A percentile compares a stretch with the other conserved stretches of the same genome.
phyloP scores from a whole-genome alignment of 2,888 invertebrate species.

The Gasteruption jaculator region DNA sequence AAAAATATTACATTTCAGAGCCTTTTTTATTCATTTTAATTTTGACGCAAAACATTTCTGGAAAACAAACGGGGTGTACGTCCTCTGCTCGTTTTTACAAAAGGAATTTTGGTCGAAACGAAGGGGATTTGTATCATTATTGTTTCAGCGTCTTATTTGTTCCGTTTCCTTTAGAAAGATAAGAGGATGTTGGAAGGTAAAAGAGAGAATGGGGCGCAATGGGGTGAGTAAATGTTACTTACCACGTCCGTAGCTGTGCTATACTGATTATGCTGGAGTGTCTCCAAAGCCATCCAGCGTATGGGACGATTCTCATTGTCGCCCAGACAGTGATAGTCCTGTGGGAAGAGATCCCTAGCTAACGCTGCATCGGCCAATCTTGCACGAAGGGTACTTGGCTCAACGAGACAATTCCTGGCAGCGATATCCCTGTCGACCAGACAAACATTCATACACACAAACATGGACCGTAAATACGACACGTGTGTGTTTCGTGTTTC shows the following conservation, averaged over 20 bases:
- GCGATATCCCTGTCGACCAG: constrained; percentile 72
- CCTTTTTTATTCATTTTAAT: too few relatives aligned
- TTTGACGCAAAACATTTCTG: too few relatives aligned
- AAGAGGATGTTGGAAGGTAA: constrained; percentile 9
- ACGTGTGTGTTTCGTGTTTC: too few relatives aligned
- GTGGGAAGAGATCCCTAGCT: constrained; percentile 85
- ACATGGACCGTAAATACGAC: too few relatives aligned
- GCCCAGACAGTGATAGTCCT: constrained; percentile 89
- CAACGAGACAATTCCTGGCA: constrained; percentile 76
- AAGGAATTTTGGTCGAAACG: too few relatives aligned
- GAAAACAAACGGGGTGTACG: too few relatives aligned
- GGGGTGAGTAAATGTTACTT: constrained; percentile 51
- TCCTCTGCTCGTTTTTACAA: too few relatives aligned
- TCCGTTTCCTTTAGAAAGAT: too few relatives aligned
- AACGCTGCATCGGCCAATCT: constrained; percentile 85
- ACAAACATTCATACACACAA: too few relatives aligned
- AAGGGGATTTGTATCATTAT: background rate
- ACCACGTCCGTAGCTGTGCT: constrained; percentile 88
- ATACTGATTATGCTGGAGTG: constrained; percentile 75
- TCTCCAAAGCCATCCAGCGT: constrained; percentile 91
- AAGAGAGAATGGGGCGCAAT: constrained; percentile 5
- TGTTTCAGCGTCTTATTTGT: constrained; percentile 13
- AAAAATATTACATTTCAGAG: too few relatives aligned
- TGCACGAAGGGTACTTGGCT: constrained; percentile 64
- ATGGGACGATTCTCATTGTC: constrained; percentile 92